These are phyloP conservation scores for Irena cyanogastra DNA, from an alignment of 2,113 vertebrate species.

Conservation along the genomic window DNA sequence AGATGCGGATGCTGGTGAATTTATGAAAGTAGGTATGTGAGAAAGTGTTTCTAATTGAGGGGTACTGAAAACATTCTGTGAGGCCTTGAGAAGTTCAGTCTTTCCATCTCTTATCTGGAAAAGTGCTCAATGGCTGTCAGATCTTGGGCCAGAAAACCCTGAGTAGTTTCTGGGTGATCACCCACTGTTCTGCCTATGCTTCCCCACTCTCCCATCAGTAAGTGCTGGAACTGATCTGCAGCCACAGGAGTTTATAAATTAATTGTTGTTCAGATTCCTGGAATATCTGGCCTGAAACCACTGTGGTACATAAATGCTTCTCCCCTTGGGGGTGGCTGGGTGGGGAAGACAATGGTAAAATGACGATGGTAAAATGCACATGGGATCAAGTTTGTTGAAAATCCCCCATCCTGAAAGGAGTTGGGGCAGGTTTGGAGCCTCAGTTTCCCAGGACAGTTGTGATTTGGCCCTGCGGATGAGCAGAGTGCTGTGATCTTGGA, in stretches of 20 bases:
- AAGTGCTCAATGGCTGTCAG: not conserved
- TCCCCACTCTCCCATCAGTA: accelerated
- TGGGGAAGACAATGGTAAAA: not conserved
- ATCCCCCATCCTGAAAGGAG: not conserved
- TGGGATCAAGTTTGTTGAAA: not conserved
- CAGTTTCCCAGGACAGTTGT: not conserved
- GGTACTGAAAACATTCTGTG: accelerated
- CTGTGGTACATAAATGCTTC: not conserved
- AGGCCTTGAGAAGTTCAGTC: not conserved
- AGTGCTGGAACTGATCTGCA: not conserved
- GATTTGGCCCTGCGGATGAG: not conserved
- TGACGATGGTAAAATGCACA: not conserved
- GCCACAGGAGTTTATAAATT: not conserved
- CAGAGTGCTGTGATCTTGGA: not conserved
- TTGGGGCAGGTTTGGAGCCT: not conserved
- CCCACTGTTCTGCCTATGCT: not conserved
- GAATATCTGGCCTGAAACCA: not conserved
- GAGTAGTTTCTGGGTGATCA: not conserved
- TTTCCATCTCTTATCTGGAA: not conserved
- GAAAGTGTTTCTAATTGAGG: not conserved
- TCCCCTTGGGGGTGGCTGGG: not conserved
- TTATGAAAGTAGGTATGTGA: not conserved
- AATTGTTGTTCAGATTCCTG: not conserved
- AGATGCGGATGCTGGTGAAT: not conserved
- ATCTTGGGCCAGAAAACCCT: not conserved